Evolutionary conservation across 2,888 invertebrate genomes (phyloP).

Genomic region (Petrophora chlorosata): DNA sequence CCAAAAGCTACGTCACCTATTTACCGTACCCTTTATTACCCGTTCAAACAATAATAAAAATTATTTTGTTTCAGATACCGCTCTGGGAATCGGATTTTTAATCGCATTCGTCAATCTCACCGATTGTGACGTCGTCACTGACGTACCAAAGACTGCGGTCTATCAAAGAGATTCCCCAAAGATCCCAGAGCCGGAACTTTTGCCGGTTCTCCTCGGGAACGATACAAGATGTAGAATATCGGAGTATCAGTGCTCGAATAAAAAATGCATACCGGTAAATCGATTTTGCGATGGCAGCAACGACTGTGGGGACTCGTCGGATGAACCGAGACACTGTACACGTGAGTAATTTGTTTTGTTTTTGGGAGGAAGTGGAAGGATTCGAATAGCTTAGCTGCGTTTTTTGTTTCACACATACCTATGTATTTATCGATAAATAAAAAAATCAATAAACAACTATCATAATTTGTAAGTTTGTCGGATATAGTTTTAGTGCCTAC

Average conservation of each 20-base stretch:
- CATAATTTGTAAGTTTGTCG: too few species aligned
- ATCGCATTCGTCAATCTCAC: conserved; percentile 60
- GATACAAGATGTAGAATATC: conserved; percentile 85
- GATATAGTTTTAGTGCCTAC: too few species aligned
- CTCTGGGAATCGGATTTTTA: conserved; percentile 50
- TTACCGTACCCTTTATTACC: conserved; percentile 26
- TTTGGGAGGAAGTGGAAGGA: too few species aligned
- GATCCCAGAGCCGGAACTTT: conserved; percentile 66
- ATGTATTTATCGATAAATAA: too few species aligned
- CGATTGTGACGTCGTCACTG: conserved; percentile 65
- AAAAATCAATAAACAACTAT: too few species aligned
- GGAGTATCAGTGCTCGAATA: conserved; percentile 87
- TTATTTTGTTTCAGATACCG: conserved; percentile 66
- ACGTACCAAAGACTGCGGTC: conserved; percentile 38
- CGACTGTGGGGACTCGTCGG: conserved; percentile 91
- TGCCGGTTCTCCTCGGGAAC: conserved; percentile 73
- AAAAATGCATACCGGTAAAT: conserved; percentile 87
- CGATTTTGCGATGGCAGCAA: conserved; percentile 91
- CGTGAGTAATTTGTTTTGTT: conserved; percentile 84
- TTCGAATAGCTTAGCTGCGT: too few species aligned
- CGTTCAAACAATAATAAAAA: conserved; percentile 25
- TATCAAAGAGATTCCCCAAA: conserved; percentile 60
- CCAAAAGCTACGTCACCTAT: conserved; percentile 37
- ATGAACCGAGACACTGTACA: conserved; percentile 92
- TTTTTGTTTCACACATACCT: too few species aligned